These are phyloP conservation scores for Drosophila rhopaloa DNA, from an alignment of 1,140 invertebrate species.

Conservation along the genomic window DNA sequence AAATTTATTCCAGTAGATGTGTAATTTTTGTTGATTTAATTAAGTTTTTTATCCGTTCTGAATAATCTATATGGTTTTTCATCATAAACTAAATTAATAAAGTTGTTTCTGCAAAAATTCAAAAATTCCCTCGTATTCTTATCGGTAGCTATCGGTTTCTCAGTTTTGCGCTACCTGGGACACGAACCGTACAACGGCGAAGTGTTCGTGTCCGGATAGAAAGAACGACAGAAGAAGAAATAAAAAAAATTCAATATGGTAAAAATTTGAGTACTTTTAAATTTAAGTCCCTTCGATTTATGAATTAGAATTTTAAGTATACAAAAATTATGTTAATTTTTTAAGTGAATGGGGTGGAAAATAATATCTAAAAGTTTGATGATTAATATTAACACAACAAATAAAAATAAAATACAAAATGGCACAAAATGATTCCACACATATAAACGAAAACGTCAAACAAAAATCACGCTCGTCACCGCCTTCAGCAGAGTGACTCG, in stretches of 20 bases:
- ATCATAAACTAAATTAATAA: no score
- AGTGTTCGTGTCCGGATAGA: neutral
- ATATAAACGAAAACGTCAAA: conserved; percentile 33
- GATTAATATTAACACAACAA: neutral
- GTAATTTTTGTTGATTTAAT: no score
- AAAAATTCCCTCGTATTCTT: neutral
- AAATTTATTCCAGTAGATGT: no score
- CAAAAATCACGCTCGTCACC: conserved; percentile 32
- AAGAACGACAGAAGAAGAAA: neutral
- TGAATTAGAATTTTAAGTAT: no score
- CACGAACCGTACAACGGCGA: neutral
- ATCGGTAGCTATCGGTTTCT: neutral
- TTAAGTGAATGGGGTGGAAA: no score
- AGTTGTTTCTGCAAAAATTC: neutral
- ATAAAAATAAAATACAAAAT: neutral
- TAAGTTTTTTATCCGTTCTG: no score
- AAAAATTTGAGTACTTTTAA: neutral
- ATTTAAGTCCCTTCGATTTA: no score
- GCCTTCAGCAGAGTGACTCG: conserved; percentile 27
- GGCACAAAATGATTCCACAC: neutral
- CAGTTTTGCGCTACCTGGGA: neutral
- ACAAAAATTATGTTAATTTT: no score
- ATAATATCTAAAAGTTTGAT: neutral
- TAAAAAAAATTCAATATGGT: neutral
- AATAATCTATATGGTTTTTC: no score